Percentiles rank a stretch among this genome's conserved stretches.
These are phyloP conservation scores for Sebastes trivittatus DNA, from an alignment of 2,797 vertebrate genomes.

Conservation along the genomic window DNA sequence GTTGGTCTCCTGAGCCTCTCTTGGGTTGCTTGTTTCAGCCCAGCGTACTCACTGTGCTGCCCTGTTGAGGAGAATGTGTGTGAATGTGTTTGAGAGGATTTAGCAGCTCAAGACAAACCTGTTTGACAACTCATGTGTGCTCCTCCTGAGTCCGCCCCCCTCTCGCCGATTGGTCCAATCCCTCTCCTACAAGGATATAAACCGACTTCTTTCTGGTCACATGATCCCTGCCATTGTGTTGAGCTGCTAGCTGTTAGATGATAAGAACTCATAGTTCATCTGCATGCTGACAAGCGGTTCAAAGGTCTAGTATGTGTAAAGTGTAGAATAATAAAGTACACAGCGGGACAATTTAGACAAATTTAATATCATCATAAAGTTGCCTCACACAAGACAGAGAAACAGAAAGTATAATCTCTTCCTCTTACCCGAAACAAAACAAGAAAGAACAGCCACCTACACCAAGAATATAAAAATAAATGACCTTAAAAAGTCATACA, in stretches of 20 bases:
- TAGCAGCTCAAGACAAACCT: slow-evolving; percentile 69
- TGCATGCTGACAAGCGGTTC: background rate
- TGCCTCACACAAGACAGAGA: slow-evolving; percentile 21
- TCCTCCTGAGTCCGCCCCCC: slow-evolving; percentile 41
- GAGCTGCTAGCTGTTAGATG: background rate
- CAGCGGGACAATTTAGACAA: slow-evolving; percentile 4
- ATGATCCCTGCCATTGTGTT: slow-evolving; percentile 38
- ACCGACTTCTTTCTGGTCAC: slow-evolving; percentile 26
- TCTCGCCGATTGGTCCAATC: slow-evolving; percentile 45
- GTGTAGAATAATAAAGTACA: background rate
- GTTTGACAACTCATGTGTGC: slow-evolving; percentile 73
- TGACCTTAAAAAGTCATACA: slow-evolving; percentile 6
- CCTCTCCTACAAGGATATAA: slow-evolving; percentile 32
- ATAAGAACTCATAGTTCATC: slow-evolving; percentile 5
- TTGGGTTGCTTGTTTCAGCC: background rate
- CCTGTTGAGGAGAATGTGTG: background rate
- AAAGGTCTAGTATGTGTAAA: background rate
- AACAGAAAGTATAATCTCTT: slow-evolving; percentile 33
- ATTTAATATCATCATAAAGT: slow-evolving; percentile 52
- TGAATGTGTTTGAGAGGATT: slow-evolving; percentile 24
- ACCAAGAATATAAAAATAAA: slow-evolving; percentile 67
- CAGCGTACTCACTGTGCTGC: background rate
- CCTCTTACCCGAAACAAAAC: slow-evolving; percentile 14
- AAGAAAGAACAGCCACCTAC: slow-evolving; percentile 41
- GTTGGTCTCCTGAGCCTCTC: background rate